These are phyloP conservation scores for Gonatopus flavifemur DNA, from an alignment of 1,140 invertebrate species.

Conservation along the genomic window DNA sequence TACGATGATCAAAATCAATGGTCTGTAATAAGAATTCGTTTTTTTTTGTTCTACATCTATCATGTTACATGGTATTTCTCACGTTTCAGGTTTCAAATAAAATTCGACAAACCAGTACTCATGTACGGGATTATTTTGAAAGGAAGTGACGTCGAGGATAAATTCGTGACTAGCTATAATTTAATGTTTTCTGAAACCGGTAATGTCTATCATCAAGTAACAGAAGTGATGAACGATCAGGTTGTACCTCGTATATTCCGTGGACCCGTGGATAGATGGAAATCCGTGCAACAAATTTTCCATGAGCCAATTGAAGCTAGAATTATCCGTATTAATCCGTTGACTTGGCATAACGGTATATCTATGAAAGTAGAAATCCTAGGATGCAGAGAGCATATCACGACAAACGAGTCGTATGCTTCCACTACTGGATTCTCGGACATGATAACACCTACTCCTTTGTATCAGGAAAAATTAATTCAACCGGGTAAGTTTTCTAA, in stretches of 20 bases:
- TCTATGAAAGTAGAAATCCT: constrained; percentile 74
- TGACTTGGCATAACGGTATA: constrained; percentile 76
- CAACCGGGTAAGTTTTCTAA: constrained; percentile 21
- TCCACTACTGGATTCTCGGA: no score
- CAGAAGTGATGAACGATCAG: constrained; percentile 53
- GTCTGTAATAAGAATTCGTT: constrained; percentile 3
- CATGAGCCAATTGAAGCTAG: constrained; percentile 71
- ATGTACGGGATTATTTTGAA: constrained; percentile 74
- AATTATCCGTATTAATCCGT: constrained; percentile 69
- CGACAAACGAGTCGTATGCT: constrained; percentile 14
- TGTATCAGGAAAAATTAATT: constrained; percentile 6
- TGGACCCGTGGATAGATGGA: constrained; percentile 67
- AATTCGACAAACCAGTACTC: constrained; percentile 64
- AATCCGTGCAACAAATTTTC: constrained; percentile 67
- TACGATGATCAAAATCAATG: constrained; percentile 31
- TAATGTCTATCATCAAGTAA: constrained; percentile 59
- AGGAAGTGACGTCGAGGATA: constrained; percentile 66
- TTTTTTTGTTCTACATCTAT: background rate
- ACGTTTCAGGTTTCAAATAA: constrained; percentile 63
- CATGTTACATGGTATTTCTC: background rate
- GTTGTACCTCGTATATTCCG: constrained; percentile 65
- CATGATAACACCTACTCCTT: background rate
- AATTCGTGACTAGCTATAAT: constrained; percentile 76
- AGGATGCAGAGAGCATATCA: constrained; percentile 63
- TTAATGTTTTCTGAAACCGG: constrained; percentile 71